Evolutionary conservation across 2,888 invertebrate species (phyloP), one percentile per base, ranked within the genome.

Genomic region (Aleiodes alternator): DNA sequence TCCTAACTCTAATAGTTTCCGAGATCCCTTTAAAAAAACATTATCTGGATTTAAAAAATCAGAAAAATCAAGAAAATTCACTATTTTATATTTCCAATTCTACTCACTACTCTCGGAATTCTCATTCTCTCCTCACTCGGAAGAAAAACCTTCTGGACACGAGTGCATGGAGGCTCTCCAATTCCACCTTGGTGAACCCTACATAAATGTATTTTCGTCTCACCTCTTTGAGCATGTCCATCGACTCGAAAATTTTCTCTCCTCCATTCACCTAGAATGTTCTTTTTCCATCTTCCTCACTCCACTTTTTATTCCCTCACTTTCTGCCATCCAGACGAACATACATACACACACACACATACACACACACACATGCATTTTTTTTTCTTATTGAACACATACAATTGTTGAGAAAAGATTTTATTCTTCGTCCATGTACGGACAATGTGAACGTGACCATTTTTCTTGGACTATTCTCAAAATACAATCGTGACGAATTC

Each of bases 261-360:
- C 59, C 61, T 73, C n/a, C 23, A 56, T 70, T 29, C 23, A 23
- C 53, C 64, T 73, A 76, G 73, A 78, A 59, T 59, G 43, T 9
- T 43, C 43, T 43, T 43, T 43, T 11, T 72, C 78, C 73, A 66
- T 76, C 69, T 68, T 51, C 59, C 12, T 66, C 50, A 34, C 70
- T 64, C 80, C 77, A 72, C 48, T 75, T 78, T 79, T 77, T 79
- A 79, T 79, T 80, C 75, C 80, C 81, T 72, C 73, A 72, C 73
- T 72, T 77, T 57, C 16, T 29, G 16, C 31, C 64, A 64, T 68
- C 70, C 75, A 66, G 69, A 38, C 29, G 2, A 1, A 23, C 23
- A 23, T 23, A 23, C 23, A 23, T 2, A 23, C 23, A 23, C 23
- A 23, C 23, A 23, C 23, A 23, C 23, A 23, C 23, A 23, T 23